Evolutionary conservation across 2,888 invertebrate species (phyloP).

Genomic region (Pristionchus mayeri): DNA sequence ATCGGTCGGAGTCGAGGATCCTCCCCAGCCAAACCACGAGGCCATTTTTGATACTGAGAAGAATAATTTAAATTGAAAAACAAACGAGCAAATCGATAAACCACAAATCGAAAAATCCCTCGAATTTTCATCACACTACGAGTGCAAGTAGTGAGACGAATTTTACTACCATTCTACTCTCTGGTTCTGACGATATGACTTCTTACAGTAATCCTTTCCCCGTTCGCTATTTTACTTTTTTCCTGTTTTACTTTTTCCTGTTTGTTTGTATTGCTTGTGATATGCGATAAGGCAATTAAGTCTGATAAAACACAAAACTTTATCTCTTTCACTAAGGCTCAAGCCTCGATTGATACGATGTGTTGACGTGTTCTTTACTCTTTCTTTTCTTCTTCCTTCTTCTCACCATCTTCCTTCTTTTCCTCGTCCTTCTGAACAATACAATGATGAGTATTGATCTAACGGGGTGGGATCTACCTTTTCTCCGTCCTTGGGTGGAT

Average conservation of each 20-base stretch:
- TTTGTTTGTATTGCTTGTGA: no score
- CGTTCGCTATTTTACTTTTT: neutral
- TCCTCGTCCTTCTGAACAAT: constrained; percentile 23
- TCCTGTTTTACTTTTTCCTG: no score
- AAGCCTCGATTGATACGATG: constrained; percentile 7
- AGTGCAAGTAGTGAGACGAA: no score
- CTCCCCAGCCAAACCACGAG: constrained; percentile 51
- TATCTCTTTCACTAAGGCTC: neutral
- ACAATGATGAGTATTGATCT: neutral
- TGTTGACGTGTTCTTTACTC: neutral
- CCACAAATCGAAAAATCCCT: neutral
- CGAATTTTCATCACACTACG: constrained; percentile 6
- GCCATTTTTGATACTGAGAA: constrained; percentile 1
- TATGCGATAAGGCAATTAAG: no score
- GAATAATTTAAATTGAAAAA: neutral
- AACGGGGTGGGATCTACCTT: neutral
- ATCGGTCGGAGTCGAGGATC: constrained; percentile 9
- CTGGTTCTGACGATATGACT: neutral
- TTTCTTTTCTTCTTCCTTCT: constrained; percentile 31
- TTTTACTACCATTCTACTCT: no score
- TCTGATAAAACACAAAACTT: constrained; percentile 9
- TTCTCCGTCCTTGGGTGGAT: constrained; percentile 2
- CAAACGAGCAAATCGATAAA: neutral
- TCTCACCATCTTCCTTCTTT: constrained; percentile 12
- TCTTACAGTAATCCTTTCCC: no score